Base-by-base conservation (phyloP, 2,113 vertebrate genomes). In the Syrrhaptes paradoxus region DNA sequence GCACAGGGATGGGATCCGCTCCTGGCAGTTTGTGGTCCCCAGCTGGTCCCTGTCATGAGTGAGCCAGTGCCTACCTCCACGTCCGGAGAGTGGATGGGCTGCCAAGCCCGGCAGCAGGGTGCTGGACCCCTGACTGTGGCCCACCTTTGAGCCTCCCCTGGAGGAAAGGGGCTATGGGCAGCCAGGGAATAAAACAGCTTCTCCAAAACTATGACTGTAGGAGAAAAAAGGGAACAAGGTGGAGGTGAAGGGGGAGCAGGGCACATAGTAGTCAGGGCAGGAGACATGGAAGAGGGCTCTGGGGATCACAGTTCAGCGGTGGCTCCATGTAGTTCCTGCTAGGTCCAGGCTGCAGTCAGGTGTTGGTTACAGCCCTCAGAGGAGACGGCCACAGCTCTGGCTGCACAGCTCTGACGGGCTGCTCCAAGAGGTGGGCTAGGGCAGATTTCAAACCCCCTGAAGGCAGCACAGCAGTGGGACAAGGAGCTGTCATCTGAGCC, bases 351-450 rank as follows among this genome's bases (percentile, higher is more conserved):
- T 82, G 58, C 48, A 90, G 43, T 9, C 52, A 54, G 48, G 34
- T 36, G 45, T 38, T 90, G 71, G 38, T 79, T 65, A 57, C 89
- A 85, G 62, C 68, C 43, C 31, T 43, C 21, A 43, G 21, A 68
- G 67, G 22, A 85, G 75, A 12, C 54, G 29, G 45, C 43, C 43
- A 31, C 24, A 51, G 43, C 51, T 59, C 34, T 38, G 36, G 61
- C 48, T 2, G 1, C 1, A 0, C 2, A 1, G 62, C 31, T 84
- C 43, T 45, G 32, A 63, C 0, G 0, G 10, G 5, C 65, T 87
- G 51, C 65, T 73, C 20, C 63, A 73, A 90, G 55, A 66, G 13
- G 54, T 21, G 36, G 18, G 5, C 18, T 13, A 52, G 52, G 29
- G 13, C 0, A 1, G 3, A 54, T 52, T 61, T 71, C 61, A 46